These are phyloP conservation scores for Orchestia grillus DNA, from an alignment of 1,140 invertebrate genomes.

Conservation along the genomic window DNA sequence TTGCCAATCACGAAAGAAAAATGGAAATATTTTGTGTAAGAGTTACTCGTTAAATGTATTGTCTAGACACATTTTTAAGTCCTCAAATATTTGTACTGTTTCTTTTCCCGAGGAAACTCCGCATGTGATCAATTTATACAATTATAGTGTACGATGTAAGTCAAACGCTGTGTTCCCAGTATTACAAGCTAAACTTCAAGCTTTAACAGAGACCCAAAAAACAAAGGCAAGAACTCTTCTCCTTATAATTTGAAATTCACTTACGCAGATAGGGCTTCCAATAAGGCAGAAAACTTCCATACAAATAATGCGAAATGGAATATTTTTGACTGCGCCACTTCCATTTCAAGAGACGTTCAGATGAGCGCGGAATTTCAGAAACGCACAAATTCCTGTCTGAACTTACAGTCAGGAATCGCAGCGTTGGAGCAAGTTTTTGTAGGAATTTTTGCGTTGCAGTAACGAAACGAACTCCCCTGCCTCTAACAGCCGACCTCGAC, in stretches of 20 bases:
- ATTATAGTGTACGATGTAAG: too few relatives aligned
- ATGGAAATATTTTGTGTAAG: too few relatives aligned
- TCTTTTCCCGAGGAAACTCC: not conserved
- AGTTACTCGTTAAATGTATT: too few relatives aligned
- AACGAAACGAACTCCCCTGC: not conserved
- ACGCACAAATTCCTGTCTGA: not conserved
- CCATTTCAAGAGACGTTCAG: not conserved
- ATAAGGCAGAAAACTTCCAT: not conserved
- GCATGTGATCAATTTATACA: not conserved
- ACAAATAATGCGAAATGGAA: too few relatives aligned
- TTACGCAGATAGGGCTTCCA: not conserved
- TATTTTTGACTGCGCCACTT: not conserved
- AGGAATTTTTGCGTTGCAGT: not conserved
- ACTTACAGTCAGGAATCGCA: not conserved
- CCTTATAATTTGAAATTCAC: not conserved
- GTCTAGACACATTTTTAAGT: too few relatives aligned
- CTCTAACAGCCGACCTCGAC: not conserved
- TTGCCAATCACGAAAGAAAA: too few relatives aligned
- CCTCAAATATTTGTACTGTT: not conserved
- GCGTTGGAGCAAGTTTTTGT: not conserved
- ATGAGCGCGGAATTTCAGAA: not conserved
- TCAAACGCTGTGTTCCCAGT: not conserved
- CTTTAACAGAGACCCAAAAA: not conserved
- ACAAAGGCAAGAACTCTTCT: not conserved
- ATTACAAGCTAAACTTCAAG: not conserved